Percentiles rank a stretch among this genome's conserved stretches.
phyloP scores from a whole-genome alignment of 2,888 invertebrate genomes.

The Macaria notata region DNA sequence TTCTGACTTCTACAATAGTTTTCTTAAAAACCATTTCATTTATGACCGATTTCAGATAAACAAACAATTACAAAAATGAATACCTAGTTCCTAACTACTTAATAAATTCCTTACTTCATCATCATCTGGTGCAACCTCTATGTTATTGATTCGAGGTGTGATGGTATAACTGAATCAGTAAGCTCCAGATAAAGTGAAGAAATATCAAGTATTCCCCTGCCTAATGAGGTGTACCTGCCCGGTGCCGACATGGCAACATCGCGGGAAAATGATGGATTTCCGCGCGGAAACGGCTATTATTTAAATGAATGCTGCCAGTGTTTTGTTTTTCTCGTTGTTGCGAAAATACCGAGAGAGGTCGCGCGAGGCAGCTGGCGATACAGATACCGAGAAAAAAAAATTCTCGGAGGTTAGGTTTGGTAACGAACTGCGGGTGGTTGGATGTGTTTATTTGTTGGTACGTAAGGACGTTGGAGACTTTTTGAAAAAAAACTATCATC shows the following conservation, averaged over 20 bases:
- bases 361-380: background rate
- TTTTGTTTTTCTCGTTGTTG: constrained; percentile 30
- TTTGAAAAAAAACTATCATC: no score
- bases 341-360: constrained; percentile 23
- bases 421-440: no score
- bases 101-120: no score
- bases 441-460: background rate
- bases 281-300: constrained; percentile 58
- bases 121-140: no score
- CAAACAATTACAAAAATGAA: no score
- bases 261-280: constrained; percentile 57
- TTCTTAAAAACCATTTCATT: no score
- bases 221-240: constrained; percentile 23
- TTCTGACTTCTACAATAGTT: no score
- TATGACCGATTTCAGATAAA: no score
- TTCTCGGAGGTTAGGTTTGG: no score
- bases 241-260: constrained; percentile 18
- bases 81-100: no score
- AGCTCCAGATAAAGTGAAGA: background rate
- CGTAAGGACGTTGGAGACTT: background rate
- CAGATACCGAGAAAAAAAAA: background rate
- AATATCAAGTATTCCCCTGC: background rate
- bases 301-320: constrained; percentile 63
- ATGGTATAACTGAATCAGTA: no score
- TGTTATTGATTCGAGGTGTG: no score